These are phyloP conservation scores for Alligator mississippiensis DNA, from an alignment of 2,113 vertebrate species.

Conservation along the genomic window DNA sequence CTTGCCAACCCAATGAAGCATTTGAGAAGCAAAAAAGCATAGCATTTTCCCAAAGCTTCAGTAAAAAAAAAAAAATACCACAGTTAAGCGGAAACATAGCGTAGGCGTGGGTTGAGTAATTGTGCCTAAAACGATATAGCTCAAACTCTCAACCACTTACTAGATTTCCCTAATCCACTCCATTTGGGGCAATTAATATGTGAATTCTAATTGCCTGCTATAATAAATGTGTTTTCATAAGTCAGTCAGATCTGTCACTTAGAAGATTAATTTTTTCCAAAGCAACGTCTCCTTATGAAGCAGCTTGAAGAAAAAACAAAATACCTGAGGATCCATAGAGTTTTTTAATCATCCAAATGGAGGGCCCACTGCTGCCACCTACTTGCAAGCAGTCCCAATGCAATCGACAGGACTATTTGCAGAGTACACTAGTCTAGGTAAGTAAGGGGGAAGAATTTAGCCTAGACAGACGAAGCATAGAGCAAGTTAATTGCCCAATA, in stretches of 20 bases:
- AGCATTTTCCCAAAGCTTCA: background rate
- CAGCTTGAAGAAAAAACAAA: background rate
- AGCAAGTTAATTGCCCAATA: too few relatives aligned
- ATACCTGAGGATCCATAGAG: background rate
- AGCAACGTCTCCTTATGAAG: background rate
- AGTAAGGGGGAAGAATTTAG: background rate
- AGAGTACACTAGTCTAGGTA: background rate
- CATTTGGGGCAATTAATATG: accelerated
- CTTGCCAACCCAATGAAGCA: background rate
- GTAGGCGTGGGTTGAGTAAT: background rate
- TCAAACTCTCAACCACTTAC: background rate
- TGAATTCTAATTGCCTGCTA: background rate
- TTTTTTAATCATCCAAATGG: background rate
- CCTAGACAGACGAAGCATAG: background rate
- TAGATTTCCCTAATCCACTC: background rate
- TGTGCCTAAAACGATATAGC: background rate
- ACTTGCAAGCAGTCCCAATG: background rate
- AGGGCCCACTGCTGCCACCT: background rate
- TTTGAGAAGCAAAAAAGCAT: background rate
- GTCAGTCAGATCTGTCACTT: background rate
- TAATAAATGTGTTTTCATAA: background rate
- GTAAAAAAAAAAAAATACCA: background rate
- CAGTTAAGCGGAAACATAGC: background rate
- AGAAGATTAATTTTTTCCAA: background rate
- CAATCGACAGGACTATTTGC: background rate